Conservation (phyloP, 1,140 invertebrate species). For the Octopus sinensis region DNA sequence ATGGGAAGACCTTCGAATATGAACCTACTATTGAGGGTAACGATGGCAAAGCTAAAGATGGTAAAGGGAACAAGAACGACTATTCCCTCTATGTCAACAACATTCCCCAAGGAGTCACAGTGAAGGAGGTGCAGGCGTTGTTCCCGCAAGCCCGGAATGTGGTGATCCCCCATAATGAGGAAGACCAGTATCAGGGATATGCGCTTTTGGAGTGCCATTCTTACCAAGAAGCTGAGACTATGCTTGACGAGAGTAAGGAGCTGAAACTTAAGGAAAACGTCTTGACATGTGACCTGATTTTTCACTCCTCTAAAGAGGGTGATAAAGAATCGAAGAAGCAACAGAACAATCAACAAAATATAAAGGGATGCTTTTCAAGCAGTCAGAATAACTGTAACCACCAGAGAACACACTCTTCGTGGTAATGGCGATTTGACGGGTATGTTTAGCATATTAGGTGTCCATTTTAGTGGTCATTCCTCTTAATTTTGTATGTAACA, state of each 20-base stretch:
- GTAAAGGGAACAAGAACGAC: constrained; percentile 9
- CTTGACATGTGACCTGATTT: neutral
- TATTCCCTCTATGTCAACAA: constrained; percentile 17
- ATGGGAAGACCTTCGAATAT: constrained; percentile 1
- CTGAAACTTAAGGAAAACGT: constrained; percentile 3
- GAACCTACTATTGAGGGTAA: neutral
- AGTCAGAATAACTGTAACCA: neutral
- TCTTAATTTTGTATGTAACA: no score
- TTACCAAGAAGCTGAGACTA: neutral
- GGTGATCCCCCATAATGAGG: constrained; percentile 13
- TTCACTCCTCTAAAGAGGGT: neutral
- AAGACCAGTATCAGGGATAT: constrained; percentile 8
- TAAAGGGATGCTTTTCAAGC: neutral
- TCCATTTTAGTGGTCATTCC: no score
- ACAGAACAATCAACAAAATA: neutral
- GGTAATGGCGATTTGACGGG: no score
- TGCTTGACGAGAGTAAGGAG: neutral
- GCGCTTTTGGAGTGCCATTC: constrained; percentile 5
- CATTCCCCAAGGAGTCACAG: constrained; percentile 15
- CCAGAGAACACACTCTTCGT: neutral
- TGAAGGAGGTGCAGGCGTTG: constrained; percentile 7
- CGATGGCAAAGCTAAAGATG: no score
- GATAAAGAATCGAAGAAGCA: neutral
- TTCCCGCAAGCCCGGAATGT: constrained; percentile 11
- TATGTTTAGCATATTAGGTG: no score